Base-by-base conservation (phyloP, 2,113 vertebrate genomes). In the Toxotes chatareus region DNA sequence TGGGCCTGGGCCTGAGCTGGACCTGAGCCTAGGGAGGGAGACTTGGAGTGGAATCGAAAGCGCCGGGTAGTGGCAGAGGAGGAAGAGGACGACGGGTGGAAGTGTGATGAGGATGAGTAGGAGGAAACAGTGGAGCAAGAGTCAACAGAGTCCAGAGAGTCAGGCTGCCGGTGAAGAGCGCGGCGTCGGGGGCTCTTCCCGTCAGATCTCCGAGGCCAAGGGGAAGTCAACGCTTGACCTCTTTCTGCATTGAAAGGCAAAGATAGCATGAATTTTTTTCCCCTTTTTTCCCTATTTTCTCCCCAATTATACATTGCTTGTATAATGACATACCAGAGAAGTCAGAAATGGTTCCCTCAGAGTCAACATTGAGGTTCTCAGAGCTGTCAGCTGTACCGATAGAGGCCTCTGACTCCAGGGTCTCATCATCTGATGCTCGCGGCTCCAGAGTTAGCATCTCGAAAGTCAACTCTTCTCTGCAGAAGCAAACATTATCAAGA, bases 371-470 rank as follows among this genome's bases (percentile, higher is more conserved):
- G 64, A 99, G 83, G 93, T 99, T 99, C 89, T 99, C 98, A 0
- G 96, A 98, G 94, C 98, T 99, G 92, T 99, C 97, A 0, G 97
- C 98, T 0, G 98, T 99, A 60, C 98, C 98, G 0, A 99, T 97
- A 38, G 98, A 99, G 8, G 98, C 98, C 92, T 99, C 98, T 0
- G 98, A 99, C 90, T 99, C 98, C 0, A 99, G 95, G 1, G 98
- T 99, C 93, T 99, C 98, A 0, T 99, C 98, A 10, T 99, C 98
- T 0, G 98, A 99, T 11, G 97, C 98, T 0, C 97, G 96, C 0
- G 98, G 97, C 93, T 99, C 98, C 93, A 99, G 93, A 1, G 95
- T 91, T 76, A 99, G 91, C 95, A 99, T 99, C 93, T 99, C 98
- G 1, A 97, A 99, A 0, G 98, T 99, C 88, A 99, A 82, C 90